Conservation (phyloP, 1,140 invertebrate genomes). For the Anthonomus grandis region DNA sequence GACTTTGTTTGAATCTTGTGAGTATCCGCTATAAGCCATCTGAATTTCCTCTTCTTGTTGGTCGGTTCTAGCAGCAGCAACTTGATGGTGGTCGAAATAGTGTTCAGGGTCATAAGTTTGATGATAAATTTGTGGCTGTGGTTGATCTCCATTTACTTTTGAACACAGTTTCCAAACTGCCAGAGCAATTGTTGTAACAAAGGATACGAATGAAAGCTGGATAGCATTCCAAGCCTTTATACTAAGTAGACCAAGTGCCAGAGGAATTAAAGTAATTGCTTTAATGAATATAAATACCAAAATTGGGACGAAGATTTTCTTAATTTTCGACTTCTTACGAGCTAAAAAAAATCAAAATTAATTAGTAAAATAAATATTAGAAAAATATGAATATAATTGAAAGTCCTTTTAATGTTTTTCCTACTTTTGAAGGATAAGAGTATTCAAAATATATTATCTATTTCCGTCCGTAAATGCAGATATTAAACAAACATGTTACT, state of each 20-base stretch:
- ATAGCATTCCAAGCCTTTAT: conserved; percentile 83
- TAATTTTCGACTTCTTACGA: conserved; percentile 71
- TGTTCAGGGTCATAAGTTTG: conserved; percentile 22
- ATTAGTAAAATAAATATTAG: too few relatives aligned
- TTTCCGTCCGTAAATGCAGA: too few relatives aligned
- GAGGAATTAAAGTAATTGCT: conserved; percentile 76
- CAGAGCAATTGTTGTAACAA: conserved; percentile 75
- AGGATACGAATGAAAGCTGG: conserved; percentile 82
- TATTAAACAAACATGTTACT: too few relatives aligned
- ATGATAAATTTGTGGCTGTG: conserved; percentile 56
- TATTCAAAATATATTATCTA: too few relatives aligned
- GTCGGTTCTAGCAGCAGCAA: conserved; percentile 49
- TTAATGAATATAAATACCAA: conserved; percentile 77
- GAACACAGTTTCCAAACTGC: conserved; percentile 83
- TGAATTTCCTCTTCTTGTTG: conserved; percentile 59
- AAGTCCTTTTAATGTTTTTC: too few relatives aligned
- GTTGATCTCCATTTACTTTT: conserved; percentile 69
- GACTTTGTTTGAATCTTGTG: conserved; percentile 20
- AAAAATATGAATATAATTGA: too few relatives aligned
- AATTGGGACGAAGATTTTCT: conserved; percentile 79
- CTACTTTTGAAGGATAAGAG: too few relatives aligned
- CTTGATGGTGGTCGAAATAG: conserved; percentile 65
- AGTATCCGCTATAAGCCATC: conserved; percentile 73
- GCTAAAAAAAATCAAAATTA: conserved; percentile 45
- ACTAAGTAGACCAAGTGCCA: conserved; percentile 77